Evolutionary conservation across 2,888 invertebrate genomes (phyloP), one percentile per base, ranked within the genome.

Genomic region (Sisyra terminalis): DNA sequence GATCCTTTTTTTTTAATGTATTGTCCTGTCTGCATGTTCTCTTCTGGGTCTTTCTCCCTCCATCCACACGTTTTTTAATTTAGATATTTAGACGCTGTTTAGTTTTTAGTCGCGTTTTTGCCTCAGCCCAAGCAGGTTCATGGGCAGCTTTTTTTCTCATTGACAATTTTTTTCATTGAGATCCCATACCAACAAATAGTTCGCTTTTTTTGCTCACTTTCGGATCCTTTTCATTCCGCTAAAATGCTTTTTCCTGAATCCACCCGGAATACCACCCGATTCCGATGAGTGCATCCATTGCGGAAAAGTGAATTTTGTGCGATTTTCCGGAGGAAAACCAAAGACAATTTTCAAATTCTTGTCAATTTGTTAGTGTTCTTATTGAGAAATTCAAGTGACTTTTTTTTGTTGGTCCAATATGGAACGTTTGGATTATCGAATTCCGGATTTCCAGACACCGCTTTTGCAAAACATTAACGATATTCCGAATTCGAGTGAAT

Each of bases 341-440:
- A 24, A 24, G 7, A 24, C 24, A 24, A 24, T 24, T 24, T 24
- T 24, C 24, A 24, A 24, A 24, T 24, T 24, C 7, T 5, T 24
- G 7, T 7, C 24, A 24, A 24, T 24, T 24, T 24, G 24, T 24
- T 24, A 35, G 16, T 35, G 13, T 35, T 32, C 9, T 35, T 35
- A 11, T 34, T 11, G 31, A 11, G 5, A 30, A 7, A n/a, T 35
- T 24, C 3, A 24, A 15, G 13, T 35, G 31, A 6, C 30, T 11
- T 11, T 11, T 9, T 13, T 7, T 34, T 35, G 9, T 24, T 24
- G 24, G 7, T 24, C 7, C 24, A 24, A 24, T 47, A 58, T 62
- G 64, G 62, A 63, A 53, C 56, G 62, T 43, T 52, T 64, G 52
- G 64, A 64, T 46, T 64, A 62, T 48, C 56, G 64, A 32, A 35